Evolutionary conservation across 2,113 vertebrate genomes (phyloP).

Genomic region (Corvus moneduloides): DNA sequence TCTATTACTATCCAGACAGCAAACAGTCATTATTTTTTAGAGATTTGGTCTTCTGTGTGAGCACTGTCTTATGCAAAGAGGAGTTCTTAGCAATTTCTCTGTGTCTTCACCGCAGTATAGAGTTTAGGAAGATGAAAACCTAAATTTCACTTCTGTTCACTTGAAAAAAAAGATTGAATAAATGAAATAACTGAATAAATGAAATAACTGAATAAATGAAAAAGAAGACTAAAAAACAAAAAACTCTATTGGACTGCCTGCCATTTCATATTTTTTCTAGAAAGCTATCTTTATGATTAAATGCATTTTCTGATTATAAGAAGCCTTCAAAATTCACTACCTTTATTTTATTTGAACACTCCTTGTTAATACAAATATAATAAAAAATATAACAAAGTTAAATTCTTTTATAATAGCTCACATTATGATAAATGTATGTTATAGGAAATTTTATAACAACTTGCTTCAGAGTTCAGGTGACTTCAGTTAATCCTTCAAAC

Average conservation of each 20-base stretch:
- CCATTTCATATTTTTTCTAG: background rate
- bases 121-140: background rate
- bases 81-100: background rate
- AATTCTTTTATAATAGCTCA: background rate
- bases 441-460: background rate
- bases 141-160: background rate
- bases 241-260: background rate
- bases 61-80: background rate
- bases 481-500: constrained; percentile 5
- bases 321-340: background rate
- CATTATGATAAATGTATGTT: background rate
- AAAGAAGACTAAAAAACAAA: background rate
- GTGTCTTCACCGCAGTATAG: background rate
- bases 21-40: background rate
- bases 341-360: background rate
- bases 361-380: background rate
- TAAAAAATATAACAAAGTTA: background rate
- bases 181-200: background rate
- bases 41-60: background rate
- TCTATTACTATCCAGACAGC: background rate
- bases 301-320: background rate
- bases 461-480: background rate
- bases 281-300: background rate
- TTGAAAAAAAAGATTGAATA: background rate
- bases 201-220: background rate